Base-by-base conservation (phyloP, 2,888 invertebrate genomes). In the Ophion ventricosus region DNA sequence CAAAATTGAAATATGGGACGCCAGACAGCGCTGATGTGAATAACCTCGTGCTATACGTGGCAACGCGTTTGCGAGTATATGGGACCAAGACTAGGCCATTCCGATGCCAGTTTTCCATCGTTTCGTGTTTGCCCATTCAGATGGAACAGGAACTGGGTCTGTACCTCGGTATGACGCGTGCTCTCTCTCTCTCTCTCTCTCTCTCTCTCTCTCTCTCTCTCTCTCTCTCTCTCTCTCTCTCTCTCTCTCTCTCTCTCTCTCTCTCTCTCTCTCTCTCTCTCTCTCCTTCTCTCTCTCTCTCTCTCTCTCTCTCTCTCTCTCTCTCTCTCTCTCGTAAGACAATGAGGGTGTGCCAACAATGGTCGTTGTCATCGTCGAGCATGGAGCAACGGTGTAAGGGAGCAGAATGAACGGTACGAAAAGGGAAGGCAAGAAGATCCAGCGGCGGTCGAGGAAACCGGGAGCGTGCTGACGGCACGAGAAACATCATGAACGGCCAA, bases 301-400 rank as follows among this genome's bases (percentile, higher is more conserved):
- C 61, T 43, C 5, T 26, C 23, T 61, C 61, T 61, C 2, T 25
- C 26, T 49, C 20, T 70, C 63, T 26, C 10, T 23, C 49, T 23
- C 54, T 35, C 54, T 43, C 29, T 49, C 56, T 69, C 69, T n/a
- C 20, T 57, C 1, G 35, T 35, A n/a, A 82, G 70, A 84, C 84
- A 84, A 84, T 84, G 78, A 84, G 82, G 74, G 70, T 79, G 78
- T 78, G 70, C 81, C 78, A 82, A 84, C 82, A 84, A 84, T 82
- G 66, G 78, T 81, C 63, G 69, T 61, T 61, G 73, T 77, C 80
- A 63, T 80, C 63, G 73, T 25, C n/a, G 70, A 67, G 76, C 73
- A 63, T 76, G 35, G 74, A 74, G 20, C 25, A 74, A 69, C 70
- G 43, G 69, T 67, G 20, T 20, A 75, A 69, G 64, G 56, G 57